Conservation (phyloP, 1,140 invertebrate species). For the Pseudachorutes palmiensis region DNA sequence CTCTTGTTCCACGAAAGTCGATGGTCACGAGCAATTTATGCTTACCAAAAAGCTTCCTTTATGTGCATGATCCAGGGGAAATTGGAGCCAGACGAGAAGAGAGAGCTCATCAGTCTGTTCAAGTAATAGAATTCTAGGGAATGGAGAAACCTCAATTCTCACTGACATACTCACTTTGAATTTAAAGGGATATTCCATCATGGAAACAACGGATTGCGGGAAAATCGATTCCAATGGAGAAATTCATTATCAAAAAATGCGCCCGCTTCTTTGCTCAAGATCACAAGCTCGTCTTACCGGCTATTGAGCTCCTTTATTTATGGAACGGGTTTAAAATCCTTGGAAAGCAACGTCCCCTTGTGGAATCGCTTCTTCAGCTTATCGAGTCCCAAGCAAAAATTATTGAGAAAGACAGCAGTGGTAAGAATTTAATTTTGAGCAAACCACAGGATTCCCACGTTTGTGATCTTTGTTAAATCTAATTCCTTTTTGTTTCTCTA, state of each 20-base stretch:
- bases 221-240: conserved; percentile 93
- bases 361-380: conserved; percentile 60
- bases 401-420: conserved; percentile 39
- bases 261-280: conserved; percentile 67
- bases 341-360: conserved; percentile 57
- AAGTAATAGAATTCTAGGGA: conserved; percentile 45
- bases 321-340: conserved; percentile 89
- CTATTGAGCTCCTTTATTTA: conserved; percentile 79
- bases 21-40: conserved; percentile 86
- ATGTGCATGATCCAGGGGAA: conserved; percentile 61
- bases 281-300: conserved; percentile 65
- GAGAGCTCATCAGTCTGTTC: conserved; percentile 53
- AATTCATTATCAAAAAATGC: conserved; percentile 80
- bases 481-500: conserved; percentile 10
- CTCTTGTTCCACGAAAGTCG: conserved; percentile 66
- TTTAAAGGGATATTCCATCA: conserved; percentile 61
- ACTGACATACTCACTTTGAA: too few species aligned
- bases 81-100: conserved; percentile 47
- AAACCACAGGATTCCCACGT: conserved; percentile 5
- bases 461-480: too few species aligned
- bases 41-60: conserved; percentile 77
- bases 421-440: background rate
- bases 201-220: conserved; percentile 86
- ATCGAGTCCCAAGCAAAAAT: conserved; percentile 52
- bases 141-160: too few species aligned